Evolutionary conservation across 2,113 vertebrate genomes (phyloP), one percentile per base, ranked within the genome.

Genomic region (Phrynosoma blainvillii): DNA sequence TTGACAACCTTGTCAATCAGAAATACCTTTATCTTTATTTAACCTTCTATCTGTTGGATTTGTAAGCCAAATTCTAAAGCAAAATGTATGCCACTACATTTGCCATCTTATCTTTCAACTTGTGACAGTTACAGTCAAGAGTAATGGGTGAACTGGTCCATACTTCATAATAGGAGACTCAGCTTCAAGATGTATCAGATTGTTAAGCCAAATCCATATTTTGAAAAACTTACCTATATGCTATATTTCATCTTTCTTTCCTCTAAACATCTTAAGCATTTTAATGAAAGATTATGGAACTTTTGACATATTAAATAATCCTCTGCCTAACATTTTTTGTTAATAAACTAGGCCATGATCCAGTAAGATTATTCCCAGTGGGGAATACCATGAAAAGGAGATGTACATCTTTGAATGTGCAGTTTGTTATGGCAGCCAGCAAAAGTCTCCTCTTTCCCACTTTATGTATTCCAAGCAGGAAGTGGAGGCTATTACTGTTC

Each of bases 151-250:
- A 77, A 71, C 42, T 70, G 80, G 56, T 77, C 77, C 59, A 76
- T 5, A 75, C 21, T 83, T 66, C 14, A 3, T 76, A 20, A 21
- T 77, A 10, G 5, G 30, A 76, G 42, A 66, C 36, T 47, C 4
- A 47, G 21, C 13, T 68, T 78, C 62, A 66, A 54, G 21, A 21
- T 70, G 36, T 8, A 66, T 59, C 74, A 40, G 76, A 23, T 12
- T 12, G 32, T 83, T 75, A 77, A 88, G 73, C 62, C n/a, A 88
- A 88, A 83, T 88, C 80, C 62, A 36, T 0, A 82, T 52, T 66
- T 83, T 77, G 47, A 40, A 71, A 71, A 62, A 68, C 56, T 87
- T 88, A 10, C 27, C 27, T 75, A 30, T 73, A 18, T 74, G 54
- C 78, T 76, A 3, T 52, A 66, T 68, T 82, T 77, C 23, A 40